phyloP scores from a whole-genome alignment of 1,140 invertebrate genomes.

The Colletes latitarsis region DNA sequence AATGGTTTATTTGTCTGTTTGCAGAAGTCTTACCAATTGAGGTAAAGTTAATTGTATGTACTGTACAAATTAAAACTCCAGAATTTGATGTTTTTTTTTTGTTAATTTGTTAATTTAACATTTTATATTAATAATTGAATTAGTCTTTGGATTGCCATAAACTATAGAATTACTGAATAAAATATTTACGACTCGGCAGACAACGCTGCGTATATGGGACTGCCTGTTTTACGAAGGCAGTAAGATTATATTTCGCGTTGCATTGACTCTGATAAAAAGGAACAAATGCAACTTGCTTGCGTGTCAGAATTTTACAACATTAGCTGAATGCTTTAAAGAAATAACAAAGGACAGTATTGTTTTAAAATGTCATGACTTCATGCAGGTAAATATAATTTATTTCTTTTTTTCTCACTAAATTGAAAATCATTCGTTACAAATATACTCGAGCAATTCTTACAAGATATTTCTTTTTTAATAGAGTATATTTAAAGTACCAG shows the following conservation, averaged over 20 bases:
- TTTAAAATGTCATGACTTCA: constrained; percentile 91
- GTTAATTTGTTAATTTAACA: constrained; percentile 30
- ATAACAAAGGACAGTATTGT: constrained; percentile 88
- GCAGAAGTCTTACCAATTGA: constrained; percentile 95
- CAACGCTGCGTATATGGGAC: constrained; percentile 96
- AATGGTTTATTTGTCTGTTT: constrained; percentile 97
- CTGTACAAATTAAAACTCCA: constrained; percentile 3
- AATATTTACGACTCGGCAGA: constrained; percentile 81
- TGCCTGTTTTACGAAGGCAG: constrained; percentile 96
- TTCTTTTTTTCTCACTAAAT: background rate
- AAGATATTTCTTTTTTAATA: constrained; percentile 79
- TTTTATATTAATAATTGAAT: constrained; percentile 41
- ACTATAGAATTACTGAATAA: constrained; percentile 45
- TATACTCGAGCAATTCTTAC: constrained; percentile 32
- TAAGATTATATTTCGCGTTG: constrained; percentile 93
- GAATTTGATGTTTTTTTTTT: constrained; percentile 2
- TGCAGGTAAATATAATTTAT: constrained; percentile 84
- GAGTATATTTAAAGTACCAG: constrained; percentile 90
- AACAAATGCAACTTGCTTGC: constrained; percentile 87
- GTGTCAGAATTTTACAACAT: constrained; percentile 88
- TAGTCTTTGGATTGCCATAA: constrained; percentile 45
- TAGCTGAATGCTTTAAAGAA: constrained; percentile 89
- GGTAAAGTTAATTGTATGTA: constrained; percentile 75
- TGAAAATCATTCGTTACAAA: background rate
- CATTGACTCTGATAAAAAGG: constrained; percentile 89